A percentile compares a stretch with the other conserved stretches of the same genome.
phyloP scores from a whole-genome alignment of 2,888 invertebrate genomes.

The Polylopha cassiicola region DNA sequence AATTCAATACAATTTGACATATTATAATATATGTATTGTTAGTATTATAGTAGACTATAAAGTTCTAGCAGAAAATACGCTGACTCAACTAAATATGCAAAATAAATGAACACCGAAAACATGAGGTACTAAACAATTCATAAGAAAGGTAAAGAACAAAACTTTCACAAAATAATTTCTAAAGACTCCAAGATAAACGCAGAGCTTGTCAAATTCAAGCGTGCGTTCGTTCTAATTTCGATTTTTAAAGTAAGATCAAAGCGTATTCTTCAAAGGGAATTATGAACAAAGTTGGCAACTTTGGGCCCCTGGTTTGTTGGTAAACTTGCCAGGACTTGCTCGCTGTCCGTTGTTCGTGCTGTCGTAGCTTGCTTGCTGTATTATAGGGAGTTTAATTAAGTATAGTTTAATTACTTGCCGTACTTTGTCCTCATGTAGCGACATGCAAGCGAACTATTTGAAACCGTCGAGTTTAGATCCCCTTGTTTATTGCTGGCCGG shows the following conservation, averaged over 20 bases:
- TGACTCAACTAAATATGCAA: too few species aligned
- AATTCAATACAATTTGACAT: too few species aligned
- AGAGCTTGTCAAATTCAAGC: conserved; percentile 21
- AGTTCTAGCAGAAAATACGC: too few species aligned
- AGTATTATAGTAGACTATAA: too few species aligned
- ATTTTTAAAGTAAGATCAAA: conserved; percentile 37
- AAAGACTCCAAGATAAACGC: conserved; percentile 10
- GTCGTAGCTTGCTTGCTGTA: conserved; percentile 34
- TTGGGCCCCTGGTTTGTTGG: conserved; percentile 55
- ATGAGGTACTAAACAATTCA: too few species aligned
- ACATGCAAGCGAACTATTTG: conserved; percentile 24
- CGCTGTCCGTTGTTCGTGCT: conserved; percentile 37
- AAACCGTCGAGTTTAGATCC: conserved; percentile 18
- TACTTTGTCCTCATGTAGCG: conserved; percentile 28
- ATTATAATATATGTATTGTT: too few species aligned
- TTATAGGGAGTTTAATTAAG: conserved; percentile 52
- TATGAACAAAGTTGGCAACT: conserved; percentile 58
- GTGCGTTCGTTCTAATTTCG: conserved; percentile 16
- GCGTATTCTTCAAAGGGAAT: conserved; percentile 53
- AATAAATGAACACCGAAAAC: too few species aligned
- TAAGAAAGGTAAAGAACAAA: background rate
- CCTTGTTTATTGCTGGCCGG: conserved; percentile 17
- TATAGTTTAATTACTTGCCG: conserved; percentile 48
- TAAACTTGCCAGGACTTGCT: conserved; percentile 37
- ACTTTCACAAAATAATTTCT: background rate